Base-by-base conservation (phyloP, 2,113 vertebrate species). In the Amblyopsis rosae region DNA sequence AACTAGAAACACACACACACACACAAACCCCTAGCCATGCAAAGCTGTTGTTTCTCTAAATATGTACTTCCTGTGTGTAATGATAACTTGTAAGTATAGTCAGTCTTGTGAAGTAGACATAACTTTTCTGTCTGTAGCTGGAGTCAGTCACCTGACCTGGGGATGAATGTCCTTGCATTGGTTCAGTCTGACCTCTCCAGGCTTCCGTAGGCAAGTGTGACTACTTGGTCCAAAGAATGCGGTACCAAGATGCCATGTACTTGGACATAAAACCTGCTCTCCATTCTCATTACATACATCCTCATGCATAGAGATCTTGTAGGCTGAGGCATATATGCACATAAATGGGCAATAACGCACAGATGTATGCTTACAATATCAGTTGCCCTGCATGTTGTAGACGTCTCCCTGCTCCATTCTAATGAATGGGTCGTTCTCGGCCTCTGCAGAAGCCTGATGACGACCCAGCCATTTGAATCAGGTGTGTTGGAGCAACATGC, bases 131-230 rank as follows among this genome's bases (percentile, higher is more conserved):
- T 41, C 9, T n/a, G 46, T 64, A 12, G 17, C 10, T 6, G 35
- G 9, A 49, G 58, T 50, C 17, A 7, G 57, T 49, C 17, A 7
- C 5, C 13, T 45, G 0, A 26, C 67, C 9, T 8, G 19, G 57
- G 35, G 15, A 57, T 41, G 45, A 65, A 55, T 74, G 87, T 72
- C 89, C 89, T 91, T 88, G 84, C 55, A 45, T 50, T 49, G 50
- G n/a, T 69, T 82, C 60, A 69, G 19, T 82, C 79, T 75, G 78
- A 35, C 47, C 77, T 59, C 56, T 64, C 7, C 73, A 57, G 67
- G 70, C 73, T 62, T 75, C 72, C 58, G 15, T 68, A 69, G 79
- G 84, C 79, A 83, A 72, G 73, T 85, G 83, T 80, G 59, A 70
- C 67, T 56, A 53, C 58, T 71, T 62, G 55, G 70, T 81, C 26